Conservation (phyloP, 2,888 invertebrate genomes). For the Holacanthella duospinosa region DNA sequence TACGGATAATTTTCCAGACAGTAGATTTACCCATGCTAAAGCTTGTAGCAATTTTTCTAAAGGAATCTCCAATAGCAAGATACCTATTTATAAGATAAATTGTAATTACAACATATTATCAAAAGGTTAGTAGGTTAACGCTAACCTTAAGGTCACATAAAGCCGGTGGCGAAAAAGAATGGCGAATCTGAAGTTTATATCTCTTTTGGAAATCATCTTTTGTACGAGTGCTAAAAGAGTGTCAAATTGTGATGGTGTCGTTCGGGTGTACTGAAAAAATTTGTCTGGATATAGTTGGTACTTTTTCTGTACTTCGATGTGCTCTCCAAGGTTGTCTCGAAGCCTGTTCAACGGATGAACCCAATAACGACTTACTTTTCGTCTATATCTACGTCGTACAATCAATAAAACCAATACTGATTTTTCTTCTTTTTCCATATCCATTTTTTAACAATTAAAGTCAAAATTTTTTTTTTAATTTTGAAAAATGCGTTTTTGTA, state of each 20-base stretch:
- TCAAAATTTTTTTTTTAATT: too few species aligned
- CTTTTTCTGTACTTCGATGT: background rate
- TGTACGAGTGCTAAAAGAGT: background rate
- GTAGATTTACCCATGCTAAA: background rate
- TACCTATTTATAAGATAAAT: background rate
- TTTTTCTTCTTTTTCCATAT: too few species aligned
- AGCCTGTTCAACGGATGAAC: background rate
- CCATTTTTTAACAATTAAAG: too few species aligned
- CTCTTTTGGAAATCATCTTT: background rate
- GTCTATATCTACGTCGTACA: background rate
- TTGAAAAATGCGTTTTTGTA: too few species aligned
- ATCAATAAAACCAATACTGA: background rate
- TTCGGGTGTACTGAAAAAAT: background rate
- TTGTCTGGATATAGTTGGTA: background rate
- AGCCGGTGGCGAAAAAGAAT: background rate
- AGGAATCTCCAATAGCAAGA: background rate
- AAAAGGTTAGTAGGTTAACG: too few species aligned
- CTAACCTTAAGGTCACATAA: background rate
- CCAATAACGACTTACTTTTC: background rate
- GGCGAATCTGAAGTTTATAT: background rate
- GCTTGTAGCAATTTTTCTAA: background rate
- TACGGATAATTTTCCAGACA: background rate
- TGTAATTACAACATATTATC: background rate
- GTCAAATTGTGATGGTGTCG: background rate
- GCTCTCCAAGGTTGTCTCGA: background rate